A percentile compares a stretch with the other conserved stretches of the same genome.
These are phyloP conservation scores for Orthosia gracilis DNA, from an alignment of 2,888 invertebrate genomes.

Conservation along the genomic window DNA sequence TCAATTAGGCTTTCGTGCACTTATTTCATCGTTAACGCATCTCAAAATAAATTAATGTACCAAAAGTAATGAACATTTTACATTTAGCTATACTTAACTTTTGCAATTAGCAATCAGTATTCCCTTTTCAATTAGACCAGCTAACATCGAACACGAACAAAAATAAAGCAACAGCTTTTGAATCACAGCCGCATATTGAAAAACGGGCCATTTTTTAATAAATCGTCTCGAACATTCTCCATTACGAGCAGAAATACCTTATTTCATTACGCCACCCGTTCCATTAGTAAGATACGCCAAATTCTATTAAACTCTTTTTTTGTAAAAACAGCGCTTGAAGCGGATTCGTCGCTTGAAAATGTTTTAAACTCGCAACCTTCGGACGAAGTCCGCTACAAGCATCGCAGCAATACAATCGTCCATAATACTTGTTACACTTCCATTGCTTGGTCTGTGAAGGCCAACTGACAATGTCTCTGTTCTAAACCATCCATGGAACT, in stretches of 20 bases:
- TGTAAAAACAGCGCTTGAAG: slow-evolving; percentile 79
- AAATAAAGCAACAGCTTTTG: slow-evolving; percentile 61
- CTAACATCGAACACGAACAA: slow-evolving; percentile 54
- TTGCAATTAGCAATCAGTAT: slow-evolving; percentile 48
- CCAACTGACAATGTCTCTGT: neutral
- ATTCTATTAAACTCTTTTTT: slow-evolving; percentile 88
- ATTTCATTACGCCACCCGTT: slow-evolving; percentile 88
- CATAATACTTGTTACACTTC: neutral
- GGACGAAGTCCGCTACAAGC: slow-evolving; percentile 32
- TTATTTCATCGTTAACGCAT: neutral
- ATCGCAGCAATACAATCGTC: neutral
- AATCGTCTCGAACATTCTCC: slow-evolving; percentile 82
- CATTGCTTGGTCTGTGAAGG: slow-evolving; percentile 27
- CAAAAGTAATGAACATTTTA: slow-evolving; percentile 20
- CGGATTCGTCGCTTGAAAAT: slow-evolving; percentile 64
- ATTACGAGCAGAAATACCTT: slow-evolving; percentile 86
- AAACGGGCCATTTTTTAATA: slow-evolving; percentile 84
- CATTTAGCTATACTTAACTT: slow-evolving; percentile 27
- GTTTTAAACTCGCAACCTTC: slow-evolving; percentile 57
- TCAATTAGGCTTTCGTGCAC: neutral
- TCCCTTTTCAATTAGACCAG: slow-evolving; percentile 47
- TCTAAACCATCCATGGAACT: slow-evolving; percentile 14
- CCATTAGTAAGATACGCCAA: slow-evolving; percentile 89
- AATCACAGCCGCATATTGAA: slow-evolving; percentile 81
- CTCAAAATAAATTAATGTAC: slow-evolving; percentile 16